Evolutionary conservation across 2,113 vertebrate genomes (phyloP).

Genomic region (Eleginops maclovinus): DNA sequence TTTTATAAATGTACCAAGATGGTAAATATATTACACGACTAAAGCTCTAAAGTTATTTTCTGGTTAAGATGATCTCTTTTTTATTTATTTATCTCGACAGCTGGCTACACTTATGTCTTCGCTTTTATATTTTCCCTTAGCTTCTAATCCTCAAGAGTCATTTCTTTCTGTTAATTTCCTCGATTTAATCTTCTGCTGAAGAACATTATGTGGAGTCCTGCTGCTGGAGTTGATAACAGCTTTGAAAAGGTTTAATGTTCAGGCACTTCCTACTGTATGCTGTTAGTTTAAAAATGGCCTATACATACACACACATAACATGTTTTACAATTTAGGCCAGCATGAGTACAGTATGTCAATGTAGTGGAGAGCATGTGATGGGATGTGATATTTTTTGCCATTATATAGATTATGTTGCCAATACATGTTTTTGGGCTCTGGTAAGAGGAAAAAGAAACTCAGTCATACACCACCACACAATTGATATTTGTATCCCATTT

Average conservation of each 20-base stretch:
- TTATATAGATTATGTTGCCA: too few species aligned
- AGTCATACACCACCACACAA: not conserved
- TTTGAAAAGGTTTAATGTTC: not conserved
- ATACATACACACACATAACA: not conserved
- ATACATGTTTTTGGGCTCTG: not conserved
- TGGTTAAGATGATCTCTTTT: not conserved
- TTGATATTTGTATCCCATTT: too few species aligned
- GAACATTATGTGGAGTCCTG: not conserved
- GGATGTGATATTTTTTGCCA: too few species aligned
- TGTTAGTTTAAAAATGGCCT: not conserved
- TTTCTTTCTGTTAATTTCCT: too few species aligned
- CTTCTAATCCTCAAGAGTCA: too few species aligned
- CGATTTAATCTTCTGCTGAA: not conserved
- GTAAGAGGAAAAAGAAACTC: not conserved
- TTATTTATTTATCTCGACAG: not conserved
- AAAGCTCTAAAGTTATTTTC: not conserved
- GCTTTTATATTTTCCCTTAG: too few species aligned
- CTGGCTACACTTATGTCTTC: too few species aligned
- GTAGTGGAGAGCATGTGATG: too few species aligned
- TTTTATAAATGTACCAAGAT: not conserved
- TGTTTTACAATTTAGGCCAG: conserved; percentile 8
- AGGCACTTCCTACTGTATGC: too few species aligned
- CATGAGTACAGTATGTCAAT: not conserved
- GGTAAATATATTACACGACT: not conserved
- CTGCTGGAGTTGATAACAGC: not conserved